A percentile compares a stretch with the other conserved stretches of the same genome.
Evolutionary conservation across 2,113 vertebrate species (phyloP).

Genomic region (Cynocephalus volans): DNA sequence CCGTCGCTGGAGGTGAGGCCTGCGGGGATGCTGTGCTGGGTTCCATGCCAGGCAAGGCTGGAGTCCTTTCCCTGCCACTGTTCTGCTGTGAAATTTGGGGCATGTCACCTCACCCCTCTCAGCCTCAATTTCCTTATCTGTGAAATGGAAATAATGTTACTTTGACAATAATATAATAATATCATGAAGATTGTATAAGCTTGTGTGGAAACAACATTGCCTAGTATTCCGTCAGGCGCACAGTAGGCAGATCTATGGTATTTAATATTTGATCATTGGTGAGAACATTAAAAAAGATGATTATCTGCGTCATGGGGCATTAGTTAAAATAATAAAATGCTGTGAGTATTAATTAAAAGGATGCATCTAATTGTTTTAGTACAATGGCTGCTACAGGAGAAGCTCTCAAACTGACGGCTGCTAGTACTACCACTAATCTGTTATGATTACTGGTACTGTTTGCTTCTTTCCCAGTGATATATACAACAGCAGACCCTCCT

Average conservation of each 20-base stretch:
- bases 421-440: accelerated
- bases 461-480: accelerated
- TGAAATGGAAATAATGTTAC: accelerated
- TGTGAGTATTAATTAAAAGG: background rate
- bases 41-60: accelerated
- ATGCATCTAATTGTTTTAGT: accelerated
- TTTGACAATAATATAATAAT: accelerated
- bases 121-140: background rate
- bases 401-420: accelerated
- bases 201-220: accelerated
- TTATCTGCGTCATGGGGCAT: background rate
- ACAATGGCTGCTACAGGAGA: accelerated
- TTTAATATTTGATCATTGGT: background rate
- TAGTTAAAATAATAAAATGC: background rate
- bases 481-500: accelerated
- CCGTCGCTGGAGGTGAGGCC: accelerated
- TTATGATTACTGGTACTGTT: accelerated
- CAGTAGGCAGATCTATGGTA: background rate
- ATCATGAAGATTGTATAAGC: accelerated
- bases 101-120: accelerated
- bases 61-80: background rate
- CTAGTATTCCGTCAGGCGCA: background rate
- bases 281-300: background rate
- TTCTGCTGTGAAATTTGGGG: background rate
- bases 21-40: accelerated